These are phyloP conservation scores for Poecilus cupreus DNA, from an alignment of 2,888 invertebrate genomes.

Conservation along the genomic window DNA sequence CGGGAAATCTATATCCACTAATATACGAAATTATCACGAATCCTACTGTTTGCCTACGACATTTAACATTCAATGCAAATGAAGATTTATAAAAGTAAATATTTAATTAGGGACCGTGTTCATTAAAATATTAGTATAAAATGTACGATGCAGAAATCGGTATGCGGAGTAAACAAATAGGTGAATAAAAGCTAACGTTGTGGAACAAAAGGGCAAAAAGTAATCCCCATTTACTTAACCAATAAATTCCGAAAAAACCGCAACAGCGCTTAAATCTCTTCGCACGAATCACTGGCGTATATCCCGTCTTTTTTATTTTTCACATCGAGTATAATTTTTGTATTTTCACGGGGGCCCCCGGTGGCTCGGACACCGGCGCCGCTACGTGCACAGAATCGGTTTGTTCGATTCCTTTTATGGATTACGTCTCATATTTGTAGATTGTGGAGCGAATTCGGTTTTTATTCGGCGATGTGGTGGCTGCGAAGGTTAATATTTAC, in stretches of 20 bases:
- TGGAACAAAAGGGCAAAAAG: constrained; percentile 5
- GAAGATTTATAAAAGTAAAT: no score
- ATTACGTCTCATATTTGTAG: constrained; percentile 52
- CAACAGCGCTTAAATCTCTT: constrained; percentile 23
- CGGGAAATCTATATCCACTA: no score
- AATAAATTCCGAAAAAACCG: constrained; percentile 14
- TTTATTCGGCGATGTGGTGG: not conserved
- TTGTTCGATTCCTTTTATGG: constrained; percentile 42
- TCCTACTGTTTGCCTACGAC: no score
- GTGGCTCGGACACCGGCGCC: constrained; percentile 10
- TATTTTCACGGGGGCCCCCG: constrained; percentile 40
- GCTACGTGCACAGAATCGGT: constrained; percentile 35
- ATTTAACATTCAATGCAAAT: no score
- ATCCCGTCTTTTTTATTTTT: constrained; percentile 45
- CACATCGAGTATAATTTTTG: constrained; percentile 39
- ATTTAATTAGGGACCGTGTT: no score
- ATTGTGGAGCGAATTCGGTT: constrained; percentile 41
- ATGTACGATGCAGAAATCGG: not conserved
- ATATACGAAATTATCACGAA: no score
- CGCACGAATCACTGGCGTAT: constrained; percentile 30
- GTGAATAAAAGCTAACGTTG: not conserved
- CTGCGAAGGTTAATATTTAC: constrained; percentile 47
- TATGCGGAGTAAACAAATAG: not conserved
- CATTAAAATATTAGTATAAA: not conserved
- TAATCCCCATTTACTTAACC: constrained; percentile 15